These are phyloP conservation scores for Montifringilla adamsi DNA, from an alignment of 2,113 vertebrate species.

Conservation along the genomic window DNA sequence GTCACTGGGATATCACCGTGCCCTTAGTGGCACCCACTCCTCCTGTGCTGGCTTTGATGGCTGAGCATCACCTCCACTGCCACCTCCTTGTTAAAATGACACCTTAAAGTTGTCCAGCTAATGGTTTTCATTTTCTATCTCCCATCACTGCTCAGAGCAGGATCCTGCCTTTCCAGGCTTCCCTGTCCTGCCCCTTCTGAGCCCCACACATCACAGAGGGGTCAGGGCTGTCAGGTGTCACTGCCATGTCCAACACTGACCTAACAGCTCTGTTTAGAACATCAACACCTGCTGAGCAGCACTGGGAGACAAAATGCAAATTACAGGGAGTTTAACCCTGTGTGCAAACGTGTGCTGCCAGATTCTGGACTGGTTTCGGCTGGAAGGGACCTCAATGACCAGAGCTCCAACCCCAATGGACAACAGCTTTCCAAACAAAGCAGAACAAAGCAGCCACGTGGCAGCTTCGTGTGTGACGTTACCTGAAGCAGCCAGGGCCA, in stretches of 20 bases:
- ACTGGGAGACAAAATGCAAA: neutral
- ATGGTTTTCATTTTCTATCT: neutral
- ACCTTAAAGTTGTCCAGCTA: neutral
- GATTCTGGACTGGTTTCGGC: neutral
- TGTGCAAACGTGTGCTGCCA: neutral
- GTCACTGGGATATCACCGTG: rapidly evolving
- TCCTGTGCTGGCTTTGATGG: neutral
- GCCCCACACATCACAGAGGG: neutral
- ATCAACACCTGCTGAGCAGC: neutral
- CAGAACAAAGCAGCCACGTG: neutral
- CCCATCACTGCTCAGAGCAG: neutral
- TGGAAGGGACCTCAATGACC: neutral
- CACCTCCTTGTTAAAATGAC: neutral
- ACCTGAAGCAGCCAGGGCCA: neutral
- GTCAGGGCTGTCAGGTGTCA: neutral
- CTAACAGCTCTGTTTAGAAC: neutral
- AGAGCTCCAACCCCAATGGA: neutral
- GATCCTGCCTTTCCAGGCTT: neutral
- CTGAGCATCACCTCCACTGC: neutral
- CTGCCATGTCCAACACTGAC: rapidly evolving
- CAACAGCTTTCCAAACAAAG: neutral
- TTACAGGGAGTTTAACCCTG: neutral
- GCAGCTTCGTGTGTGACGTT: rapidly evolving
- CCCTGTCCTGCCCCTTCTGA: neutral
- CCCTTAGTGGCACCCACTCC: no score